These are phyloP conservation scores for Isaurus tuberculatus DNA, from an alignment of 92 coral and sea anemone genomes.

Conservation along the genomic window DNA sequence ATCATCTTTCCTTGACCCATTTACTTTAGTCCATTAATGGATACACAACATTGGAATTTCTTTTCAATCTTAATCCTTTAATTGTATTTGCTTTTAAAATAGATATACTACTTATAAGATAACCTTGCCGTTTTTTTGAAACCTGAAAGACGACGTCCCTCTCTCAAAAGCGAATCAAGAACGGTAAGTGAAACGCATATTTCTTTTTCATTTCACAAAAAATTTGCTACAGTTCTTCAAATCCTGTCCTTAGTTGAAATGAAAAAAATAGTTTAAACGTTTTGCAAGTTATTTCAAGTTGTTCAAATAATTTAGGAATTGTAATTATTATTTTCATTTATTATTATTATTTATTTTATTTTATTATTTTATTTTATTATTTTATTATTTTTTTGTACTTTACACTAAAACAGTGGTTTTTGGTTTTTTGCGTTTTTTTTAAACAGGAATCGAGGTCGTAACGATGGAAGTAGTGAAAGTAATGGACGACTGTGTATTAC, in stretches of 20 bases:
- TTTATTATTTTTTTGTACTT: background rate
- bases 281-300: background rate
- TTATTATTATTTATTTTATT: no score
- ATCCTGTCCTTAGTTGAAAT: no score
- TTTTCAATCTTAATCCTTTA: constrained; percentile 27
- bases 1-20: background rate
- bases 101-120: background rate
- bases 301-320: background rate
- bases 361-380: no score
- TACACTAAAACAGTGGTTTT: background rate
- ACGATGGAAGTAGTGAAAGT: background rate
- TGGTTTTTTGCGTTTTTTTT: background rate
- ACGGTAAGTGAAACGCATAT: background rate
- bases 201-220: background rate
- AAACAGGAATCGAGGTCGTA: background rate
- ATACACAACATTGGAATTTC: background rate
- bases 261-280: background rate
- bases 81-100: constrained; percentile 11
- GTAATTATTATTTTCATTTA: no score
- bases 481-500: background rate
- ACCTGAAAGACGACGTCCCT: constrained; percentile 1
- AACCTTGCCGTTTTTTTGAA: background rate
- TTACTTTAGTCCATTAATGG: background rate
- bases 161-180: background rate
- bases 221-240: background rate